phyloP scores from a whole-genome alignment of 2,113 vertebrate genomes.

The Pycnonotus jocosus region DNA sequence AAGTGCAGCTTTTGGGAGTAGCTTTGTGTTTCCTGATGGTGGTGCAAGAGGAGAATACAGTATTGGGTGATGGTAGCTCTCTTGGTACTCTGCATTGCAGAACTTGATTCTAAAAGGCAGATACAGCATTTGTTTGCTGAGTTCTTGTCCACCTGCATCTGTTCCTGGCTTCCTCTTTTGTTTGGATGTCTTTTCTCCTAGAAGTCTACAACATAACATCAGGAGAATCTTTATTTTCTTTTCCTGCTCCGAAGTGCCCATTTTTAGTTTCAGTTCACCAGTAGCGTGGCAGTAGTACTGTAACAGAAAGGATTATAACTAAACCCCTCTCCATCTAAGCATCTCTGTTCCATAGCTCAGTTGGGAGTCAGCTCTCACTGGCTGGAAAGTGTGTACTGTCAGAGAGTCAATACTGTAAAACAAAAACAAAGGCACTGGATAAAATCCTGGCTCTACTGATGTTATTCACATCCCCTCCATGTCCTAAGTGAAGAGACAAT shows the following conservation, averaged over 20 bases:
- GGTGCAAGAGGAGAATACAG: neutral
- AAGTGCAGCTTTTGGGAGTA: neutral
- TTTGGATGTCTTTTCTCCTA: neutral
- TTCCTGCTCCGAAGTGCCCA: neutral
- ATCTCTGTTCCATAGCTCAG: neutral
- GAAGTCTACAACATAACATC: neutral
- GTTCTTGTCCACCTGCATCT: neutral
- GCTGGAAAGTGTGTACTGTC: neutral
- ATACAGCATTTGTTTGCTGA: neutral
- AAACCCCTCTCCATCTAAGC: neutral
- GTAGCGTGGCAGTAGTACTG: neutral
- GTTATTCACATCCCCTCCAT: neutral
- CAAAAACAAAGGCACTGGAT: neutral
- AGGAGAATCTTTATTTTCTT: neutral
- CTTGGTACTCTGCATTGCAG: neutral
- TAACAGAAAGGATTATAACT: neutral
- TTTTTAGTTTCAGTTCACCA: neutral
- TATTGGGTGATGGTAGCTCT: neutral
- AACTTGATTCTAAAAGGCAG: neutral
- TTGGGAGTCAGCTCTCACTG: neutral
- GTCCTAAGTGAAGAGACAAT: neutral
- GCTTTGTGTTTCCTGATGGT: neutral
- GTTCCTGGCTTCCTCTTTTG: neutral
- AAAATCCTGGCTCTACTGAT: neutral
- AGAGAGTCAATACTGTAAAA: neutral